A percentile compares a stretch with the other conserved stretches of the same genome.
phyloP scores from a whole-genome alignment of 2,797 vertebrate genomes.

The Parauchenoglanis punctatus region DNA sequence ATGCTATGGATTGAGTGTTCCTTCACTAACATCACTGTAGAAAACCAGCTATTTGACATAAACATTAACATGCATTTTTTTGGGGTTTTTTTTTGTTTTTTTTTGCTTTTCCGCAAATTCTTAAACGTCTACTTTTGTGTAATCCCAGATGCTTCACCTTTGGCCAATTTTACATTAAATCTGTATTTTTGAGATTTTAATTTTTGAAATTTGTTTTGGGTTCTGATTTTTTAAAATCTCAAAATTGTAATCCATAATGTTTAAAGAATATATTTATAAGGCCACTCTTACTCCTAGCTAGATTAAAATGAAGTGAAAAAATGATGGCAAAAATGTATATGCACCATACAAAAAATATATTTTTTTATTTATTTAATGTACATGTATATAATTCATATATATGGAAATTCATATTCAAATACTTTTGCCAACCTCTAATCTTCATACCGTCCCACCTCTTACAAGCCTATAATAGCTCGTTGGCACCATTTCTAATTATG shows the following conservation, averaged over 20 bases:
- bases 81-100: not conserved
- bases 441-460: not conserved
- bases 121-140: not conserved
- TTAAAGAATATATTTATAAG: not conserved
- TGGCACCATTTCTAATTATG: not conserved
- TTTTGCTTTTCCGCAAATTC: not conserved
- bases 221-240: not conserved
- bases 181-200: not conserved
- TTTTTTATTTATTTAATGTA: not conserved
- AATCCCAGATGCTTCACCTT: not conserved
- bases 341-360: not conserved
- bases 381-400: not conserved
- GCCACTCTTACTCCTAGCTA: not conserved
- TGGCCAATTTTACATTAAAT: not conserved
- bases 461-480: not conserved
- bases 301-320: not conserved
- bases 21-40: not conserved
- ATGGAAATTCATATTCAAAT: not conserved
- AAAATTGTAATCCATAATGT: not conserved
- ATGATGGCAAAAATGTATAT: not conserved
- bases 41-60: not conserved
- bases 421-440: not conserved
- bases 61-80: not conserved
- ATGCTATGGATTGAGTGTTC: not conserved
- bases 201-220: not conserved